These are phyloP conservation scores for Mesocricetus auratus DNA, from an alignment of 2,113 vertebrate species.

Conservation along the genomic window DNA sequence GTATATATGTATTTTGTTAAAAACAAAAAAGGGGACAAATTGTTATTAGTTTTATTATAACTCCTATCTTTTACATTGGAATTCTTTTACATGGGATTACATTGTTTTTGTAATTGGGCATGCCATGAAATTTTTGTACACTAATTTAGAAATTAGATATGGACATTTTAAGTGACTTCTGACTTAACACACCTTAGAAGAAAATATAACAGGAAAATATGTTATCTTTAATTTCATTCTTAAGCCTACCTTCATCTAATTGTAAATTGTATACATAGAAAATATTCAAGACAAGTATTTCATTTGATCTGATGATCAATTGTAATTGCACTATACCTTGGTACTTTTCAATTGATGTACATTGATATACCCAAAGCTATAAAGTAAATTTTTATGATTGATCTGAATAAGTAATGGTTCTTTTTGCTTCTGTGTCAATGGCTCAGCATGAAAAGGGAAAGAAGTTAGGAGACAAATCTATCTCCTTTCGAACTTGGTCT, in stretches of 20 bases:
- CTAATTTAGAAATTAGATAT: not conserved
- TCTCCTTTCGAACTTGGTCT: too few species aligned
- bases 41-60: not conserved
- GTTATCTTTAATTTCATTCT: not conserved
- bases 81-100: not conserved
- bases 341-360: not conserved
- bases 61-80: not conserved
- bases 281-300: not conserved
- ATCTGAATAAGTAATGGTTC: not conserved
- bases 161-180: not conserved
- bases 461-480: accelerated
- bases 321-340: not conserved
- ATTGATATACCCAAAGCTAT: not conserved
- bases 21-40: not conserved
- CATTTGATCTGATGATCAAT: not conserved
- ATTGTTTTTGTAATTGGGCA: not conserved
- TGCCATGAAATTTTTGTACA: not conserved
- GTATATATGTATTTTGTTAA: too few species aligned
- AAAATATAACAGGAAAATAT: not conserved
- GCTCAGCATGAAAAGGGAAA: not conserved
- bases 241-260: not conserved
- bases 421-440: not conserved
- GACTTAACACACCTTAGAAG: not conserved
- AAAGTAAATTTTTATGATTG: not conserved
- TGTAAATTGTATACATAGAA: not conserved